phyloP scores from a whole-genome alignment of 2,888 invertebrate species.

The Pasiphila rectangulata region DNA sequence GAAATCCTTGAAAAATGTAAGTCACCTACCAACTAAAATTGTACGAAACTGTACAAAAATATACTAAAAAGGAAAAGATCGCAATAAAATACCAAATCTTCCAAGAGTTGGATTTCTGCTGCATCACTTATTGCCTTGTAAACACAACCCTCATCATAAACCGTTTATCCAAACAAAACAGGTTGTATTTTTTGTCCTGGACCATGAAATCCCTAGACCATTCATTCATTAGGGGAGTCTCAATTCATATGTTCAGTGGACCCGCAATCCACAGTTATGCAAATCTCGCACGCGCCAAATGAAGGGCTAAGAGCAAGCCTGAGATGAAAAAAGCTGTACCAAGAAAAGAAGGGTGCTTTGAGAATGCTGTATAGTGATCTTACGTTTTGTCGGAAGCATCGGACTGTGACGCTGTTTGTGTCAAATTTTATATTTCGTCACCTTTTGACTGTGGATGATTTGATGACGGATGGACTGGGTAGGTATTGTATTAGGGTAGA shows the following conservation, averaged over 20 bases:
- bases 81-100: too few species aligned
- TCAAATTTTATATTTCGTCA: constrained; percentile 32
- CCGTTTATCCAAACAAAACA: constrained; percentile 28
- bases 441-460: constrained; percentile 20
- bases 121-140: not conserved
- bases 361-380: constrained; percentile 15
- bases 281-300: constrained; percentile 43
- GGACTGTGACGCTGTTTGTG: constrained; percentile 27
- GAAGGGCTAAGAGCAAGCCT: constrained; percentile 12
- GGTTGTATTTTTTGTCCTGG: constrained; percentile 30
- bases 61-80: too few species aligned
- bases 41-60: too few species aligned
- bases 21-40: too few species aligned
- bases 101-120: not conserved
- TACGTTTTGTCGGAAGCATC: constrained; percentile 13
- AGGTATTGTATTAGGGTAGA: not conserved
- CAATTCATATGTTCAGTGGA: constrained; percentile 8
- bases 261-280: constrained; percentile 29
- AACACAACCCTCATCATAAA: constrained; percentile 10
- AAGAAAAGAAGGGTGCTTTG: constrained; percentile 7
- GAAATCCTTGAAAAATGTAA: too few species aligned
- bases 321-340: constrained; percentile 29
- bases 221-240: constrained; percentile 14
- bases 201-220: constrained; percentile 10
- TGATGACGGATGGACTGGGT: not conserved